Percentiles rank a stretch among this genome's conserved stretches.
Conservation (phyloP, 1,140 invertebrate species). For the Solenopsis invicta region DNA sequence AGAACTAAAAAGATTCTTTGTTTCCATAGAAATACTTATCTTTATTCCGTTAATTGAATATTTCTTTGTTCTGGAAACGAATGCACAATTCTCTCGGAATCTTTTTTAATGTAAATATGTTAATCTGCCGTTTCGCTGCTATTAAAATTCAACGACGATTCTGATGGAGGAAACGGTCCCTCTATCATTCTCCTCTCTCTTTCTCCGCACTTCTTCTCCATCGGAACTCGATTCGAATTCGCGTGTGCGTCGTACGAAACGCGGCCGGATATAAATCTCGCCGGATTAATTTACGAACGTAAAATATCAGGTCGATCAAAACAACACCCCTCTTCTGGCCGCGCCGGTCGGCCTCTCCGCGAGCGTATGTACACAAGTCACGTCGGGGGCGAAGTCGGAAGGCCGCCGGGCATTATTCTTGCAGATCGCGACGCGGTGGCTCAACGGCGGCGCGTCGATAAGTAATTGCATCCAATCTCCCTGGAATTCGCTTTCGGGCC, state of each 20-base stretch:
- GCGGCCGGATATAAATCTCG: slow-evolving; percentile 12
- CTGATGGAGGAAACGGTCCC: background rate
- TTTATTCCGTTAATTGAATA: background rate
- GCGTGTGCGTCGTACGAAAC: background rate
- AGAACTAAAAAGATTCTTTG: too few relatives aligned
- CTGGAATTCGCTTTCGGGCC: slow-evolving; percentile 47
- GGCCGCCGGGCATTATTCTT: slow-evolving; percentile 32
- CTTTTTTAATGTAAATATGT: background rate
- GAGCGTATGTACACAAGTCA: background rate
- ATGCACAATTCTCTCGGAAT: background rate
- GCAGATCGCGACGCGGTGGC: slow-evolving; percentile 8
- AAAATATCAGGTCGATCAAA: slow-evolving; percentile 38
- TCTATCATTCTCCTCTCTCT: too few relatives aligned
- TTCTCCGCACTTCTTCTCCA: background rate
- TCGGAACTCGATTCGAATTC: slow-evolving; percentile 5
- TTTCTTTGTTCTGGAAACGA: background rate
- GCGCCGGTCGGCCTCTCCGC: background rate
- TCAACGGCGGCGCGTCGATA: slow-evolving; percentile 48
- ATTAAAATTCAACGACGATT: background rate
- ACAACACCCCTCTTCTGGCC: background rate
- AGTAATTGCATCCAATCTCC: slow-evolving; percentile 67
- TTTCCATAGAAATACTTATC: background rate
- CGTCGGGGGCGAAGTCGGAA: slow-evolving; percentile 20
- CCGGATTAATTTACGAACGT: slow-evolving; percentile 45
- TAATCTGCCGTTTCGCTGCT: background rate